Evolutionary conservation across 2,888 invertebrate species (phyloP), one percentile per base, ranked within the genome.

Genomic region (Idaea dimidiata): DNA sequence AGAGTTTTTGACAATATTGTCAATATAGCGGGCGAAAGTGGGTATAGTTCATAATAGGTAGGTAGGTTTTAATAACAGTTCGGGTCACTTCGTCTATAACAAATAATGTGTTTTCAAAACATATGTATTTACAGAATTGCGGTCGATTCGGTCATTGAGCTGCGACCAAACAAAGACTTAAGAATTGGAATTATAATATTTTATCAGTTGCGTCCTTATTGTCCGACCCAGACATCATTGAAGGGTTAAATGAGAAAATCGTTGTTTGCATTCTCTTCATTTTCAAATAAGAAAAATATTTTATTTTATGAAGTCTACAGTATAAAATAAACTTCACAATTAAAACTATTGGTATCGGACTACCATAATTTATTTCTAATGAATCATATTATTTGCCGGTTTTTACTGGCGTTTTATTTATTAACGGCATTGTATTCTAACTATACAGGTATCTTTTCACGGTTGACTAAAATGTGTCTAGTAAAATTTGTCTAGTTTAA

Each of bases 71-170:
- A 24, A 24, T 5, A 24, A 24, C 24, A 59, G 68, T 66, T 67
- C 77, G 75, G 84, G 83, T 83, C 79, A 82, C 69, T 82, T 77
- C 64, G 67, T 66, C 14, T 43, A 43, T 14, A 43, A 43, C 43
- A 43, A 43, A 43, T 43, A 43, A 8, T 7, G 7, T 10, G 33
- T 72, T 72, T 66, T 63, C 55, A 75, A 73, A 83, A 87, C 87
- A 88, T 83, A 81, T 87, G 84, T 86, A 78, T 76, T 56, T 62
- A 17, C 61, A 64, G 17, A 16, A 67, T 68, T 71, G 68, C 88
- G 86, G 88, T 85, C 88, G 71, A 83, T 87, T 84, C 87, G 88
- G 88, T 86, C 61, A 63, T 72, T 64, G 33, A 66, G 57, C 57
- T 60, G 56, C 56, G n/a, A 74, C 75, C 60, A 65, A 72, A 78